These are phyloP conservation scores for Myotis planiceps DNA, from an alignment of 2,797 vertebrate species.

Conservation along the genomic window DNA sequence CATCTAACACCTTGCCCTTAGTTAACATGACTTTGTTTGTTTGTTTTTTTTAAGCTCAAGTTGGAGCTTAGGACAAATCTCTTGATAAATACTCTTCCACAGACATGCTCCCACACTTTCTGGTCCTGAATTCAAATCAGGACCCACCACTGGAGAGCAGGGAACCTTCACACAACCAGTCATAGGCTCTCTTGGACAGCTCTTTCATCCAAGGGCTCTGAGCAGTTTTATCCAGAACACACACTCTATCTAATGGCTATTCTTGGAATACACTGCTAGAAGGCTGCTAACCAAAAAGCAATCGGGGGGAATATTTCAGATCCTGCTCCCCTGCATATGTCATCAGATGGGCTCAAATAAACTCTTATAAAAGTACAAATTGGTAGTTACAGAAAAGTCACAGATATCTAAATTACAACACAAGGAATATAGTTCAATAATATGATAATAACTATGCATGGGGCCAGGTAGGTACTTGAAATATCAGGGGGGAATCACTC, in stretches of 20 bases:
- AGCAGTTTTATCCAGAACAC: constrained; percentile 15
- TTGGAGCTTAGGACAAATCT: not conserved
- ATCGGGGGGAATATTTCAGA: not conserved
- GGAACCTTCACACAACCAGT: constrained; percentile 24
- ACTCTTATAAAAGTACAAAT: not conserved
- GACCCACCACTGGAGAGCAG: not conserved
- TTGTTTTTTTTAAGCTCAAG: not conserved
- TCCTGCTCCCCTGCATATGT: not conserved
- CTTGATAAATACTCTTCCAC: not conserved
- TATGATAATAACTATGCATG: not conserved
- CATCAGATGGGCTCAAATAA: not conserved
- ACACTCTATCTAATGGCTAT: not conserved
- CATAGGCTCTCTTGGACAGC: not conserved
- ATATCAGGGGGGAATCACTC: not conserved
- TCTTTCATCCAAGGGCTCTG: not conserved
- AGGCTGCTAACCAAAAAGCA: not conserved
- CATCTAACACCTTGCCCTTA: not conserved
- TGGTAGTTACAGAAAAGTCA: not conserved
- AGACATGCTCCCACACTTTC: not conserved
- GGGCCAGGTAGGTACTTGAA: not conserved
- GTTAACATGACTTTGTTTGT: not conserved
- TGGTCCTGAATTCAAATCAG: not conserved
- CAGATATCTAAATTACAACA: not conserved
- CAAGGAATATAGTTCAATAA: not conserved
- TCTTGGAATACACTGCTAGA: not conserved